Percentiles rank a stretch among this genome's conserved stretches.
These are phyloP conservation scores for Lichenostomus cassidix DNA, from an alignment of 2,113 vertebrate genomes.

Conservation along the genomic window DNA sequence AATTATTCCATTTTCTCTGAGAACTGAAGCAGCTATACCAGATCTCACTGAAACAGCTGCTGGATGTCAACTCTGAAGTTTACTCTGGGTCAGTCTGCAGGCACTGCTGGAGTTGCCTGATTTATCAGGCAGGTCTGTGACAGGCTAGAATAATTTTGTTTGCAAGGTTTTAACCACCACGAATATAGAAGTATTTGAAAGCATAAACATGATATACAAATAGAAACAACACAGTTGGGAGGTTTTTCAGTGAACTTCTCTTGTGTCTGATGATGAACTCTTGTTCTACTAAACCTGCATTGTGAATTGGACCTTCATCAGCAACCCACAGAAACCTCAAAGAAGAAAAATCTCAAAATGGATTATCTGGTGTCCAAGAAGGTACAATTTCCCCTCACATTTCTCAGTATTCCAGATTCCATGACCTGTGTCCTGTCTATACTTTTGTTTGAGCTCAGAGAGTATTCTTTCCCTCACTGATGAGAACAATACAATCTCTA, in stretches of 20 bases:
- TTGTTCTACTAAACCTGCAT: background rate
- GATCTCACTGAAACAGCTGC: background rate
- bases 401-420: background rate
- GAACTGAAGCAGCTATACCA: background rate
- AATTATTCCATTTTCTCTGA: background rate
- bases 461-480: background rate
- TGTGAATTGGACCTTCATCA: background rate
- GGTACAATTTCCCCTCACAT: background rate
- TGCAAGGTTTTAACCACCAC: background rate
- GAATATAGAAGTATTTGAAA: background rate
- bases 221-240: background rate
- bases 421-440: rapidly evolving
- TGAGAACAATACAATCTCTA: background rate
- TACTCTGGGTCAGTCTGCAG: background rate
- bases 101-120: background rate
- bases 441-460: background rate
- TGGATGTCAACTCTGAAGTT: background rate
- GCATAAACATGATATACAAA: background rate
- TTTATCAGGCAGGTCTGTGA: background rate
- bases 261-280: background rate
- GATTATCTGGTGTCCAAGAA: background rate
- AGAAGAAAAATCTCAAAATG: background rate
- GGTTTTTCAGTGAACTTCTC: background rate
- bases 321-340: background rate
- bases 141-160: background rate